Evolutionary conservation across 2,888 invertebrate genomes (phyloP).

Genomic region (Petrolisthes cinctipes): DNA sequence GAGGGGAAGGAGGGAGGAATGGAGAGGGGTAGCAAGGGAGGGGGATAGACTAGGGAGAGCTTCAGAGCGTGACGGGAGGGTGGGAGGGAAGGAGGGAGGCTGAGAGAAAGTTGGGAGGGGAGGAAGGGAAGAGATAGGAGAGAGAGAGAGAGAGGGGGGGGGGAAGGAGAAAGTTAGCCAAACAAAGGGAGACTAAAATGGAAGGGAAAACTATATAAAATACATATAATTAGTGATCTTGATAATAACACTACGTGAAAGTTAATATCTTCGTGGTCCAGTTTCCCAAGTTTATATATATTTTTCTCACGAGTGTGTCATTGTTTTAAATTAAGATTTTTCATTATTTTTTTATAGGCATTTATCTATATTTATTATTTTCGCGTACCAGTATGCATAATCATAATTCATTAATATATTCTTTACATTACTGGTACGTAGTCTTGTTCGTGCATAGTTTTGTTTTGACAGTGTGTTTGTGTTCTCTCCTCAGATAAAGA

Average conservation of each 20-base stretch:
- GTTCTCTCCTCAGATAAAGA: background rate
- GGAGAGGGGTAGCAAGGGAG: background rate
- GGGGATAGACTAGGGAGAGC: background rate
- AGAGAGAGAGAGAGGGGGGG: constrained; percentile 4
- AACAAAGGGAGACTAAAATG: background rate
- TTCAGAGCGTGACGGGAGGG: background rate
- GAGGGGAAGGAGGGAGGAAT: background rate
- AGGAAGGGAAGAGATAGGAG: background rate
- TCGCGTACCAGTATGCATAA: too few relatives aligned
- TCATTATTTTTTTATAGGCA: too few relatives aligned
- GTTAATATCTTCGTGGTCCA: too few relatives aligned
- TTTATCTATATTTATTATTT: too few relatives aligned
- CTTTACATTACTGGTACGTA: background rate
- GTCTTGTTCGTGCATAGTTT: background rate
- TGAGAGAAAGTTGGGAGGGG: background rate
- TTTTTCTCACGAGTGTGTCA: too few relatives aligned
- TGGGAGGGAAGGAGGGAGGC: background rate
- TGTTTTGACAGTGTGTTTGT: background rate
- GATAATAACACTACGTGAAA: too few relatives aligned
- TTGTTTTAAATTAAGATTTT: too few relatives aligned
- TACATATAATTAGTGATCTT: background rate
- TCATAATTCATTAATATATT: background rate
- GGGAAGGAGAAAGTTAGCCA: background rate
- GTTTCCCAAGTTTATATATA: too few relatives aligned
- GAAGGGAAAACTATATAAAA: background rate